These are phyloP conservation scores for Tribolium castaneum DNA, from an alignment of 1,140 invertebrate species.

Conservation along the genomic window DNA sequence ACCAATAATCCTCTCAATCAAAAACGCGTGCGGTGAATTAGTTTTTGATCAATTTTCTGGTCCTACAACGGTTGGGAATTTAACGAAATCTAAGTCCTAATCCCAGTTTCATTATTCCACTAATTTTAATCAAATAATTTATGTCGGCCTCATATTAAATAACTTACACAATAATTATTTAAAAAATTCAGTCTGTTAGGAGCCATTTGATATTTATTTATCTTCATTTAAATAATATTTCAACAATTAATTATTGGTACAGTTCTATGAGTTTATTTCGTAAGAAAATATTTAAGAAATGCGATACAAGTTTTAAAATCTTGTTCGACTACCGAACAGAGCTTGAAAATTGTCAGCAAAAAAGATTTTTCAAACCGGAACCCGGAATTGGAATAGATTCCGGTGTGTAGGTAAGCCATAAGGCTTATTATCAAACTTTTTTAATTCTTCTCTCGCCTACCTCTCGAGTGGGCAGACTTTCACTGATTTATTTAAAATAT, in stretches of 20 bases:
- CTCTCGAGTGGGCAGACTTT: background rate
- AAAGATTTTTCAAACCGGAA: too few relatives aligned
- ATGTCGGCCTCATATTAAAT: background rate
- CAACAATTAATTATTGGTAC: background rate
- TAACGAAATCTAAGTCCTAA: background rate
- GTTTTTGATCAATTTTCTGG: background rate
- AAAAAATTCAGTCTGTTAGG: background rate
- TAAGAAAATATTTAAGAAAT: background rate
- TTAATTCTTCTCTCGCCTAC: background rate
- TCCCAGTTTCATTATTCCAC: background rate
- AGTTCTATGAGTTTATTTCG: background rate
- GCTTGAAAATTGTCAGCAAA: background rate
- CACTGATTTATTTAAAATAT: background rate
- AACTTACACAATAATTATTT: conserved; percentile 11
- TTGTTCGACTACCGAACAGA: background rate
- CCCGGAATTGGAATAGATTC: too few relatives aligned
- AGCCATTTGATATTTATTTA: background rate
- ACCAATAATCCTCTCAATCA: background rate
- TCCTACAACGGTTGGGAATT: background rate
- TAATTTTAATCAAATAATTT: background rate
- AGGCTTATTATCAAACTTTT: background rate
- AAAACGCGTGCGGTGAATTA: background rate
- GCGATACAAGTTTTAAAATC: background rate
- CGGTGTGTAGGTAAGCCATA: background rate
- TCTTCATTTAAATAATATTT: conserved; percentile 5